Conservation (phyloP, 2,888 invertebrate species). For the Leptura quadrifasciata region DNA sequence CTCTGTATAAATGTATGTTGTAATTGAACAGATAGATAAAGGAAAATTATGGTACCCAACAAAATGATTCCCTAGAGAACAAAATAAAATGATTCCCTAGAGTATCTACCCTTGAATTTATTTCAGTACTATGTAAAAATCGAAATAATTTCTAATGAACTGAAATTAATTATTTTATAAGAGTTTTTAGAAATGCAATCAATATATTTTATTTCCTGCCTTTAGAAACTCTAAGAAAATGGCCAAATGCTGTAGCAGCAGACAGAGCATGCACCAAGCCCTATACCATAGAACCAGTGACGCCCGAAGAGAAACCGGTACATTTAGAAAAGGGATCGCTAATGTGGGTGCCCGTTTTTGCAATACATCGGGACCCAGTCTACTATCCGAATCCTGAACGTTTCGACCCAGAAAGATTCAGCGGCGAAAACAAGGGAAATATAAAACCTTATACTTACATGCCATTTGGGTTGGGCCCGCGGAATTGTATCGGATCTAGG, state of each 20-base stretch:
- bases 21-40: too few relatives aligned
- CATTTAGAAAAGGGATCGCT: slow-evolving; percentile 64
- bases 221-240: slow-evolving; percentile 55
- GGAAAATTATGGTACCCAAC: too few relatives aligned
- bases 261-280: slow-evolving; percentile 75
- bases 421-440: slow-evolving; percentile 68
- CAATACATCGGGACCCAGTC: slow-evolving; percentile 72
- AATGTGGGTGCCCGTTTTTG: slow-evolving; percentile 68
- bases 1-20: too few relatives aligned
- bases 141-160: too few relatives aligned
- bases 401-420: slow-evolving; percentile 74
- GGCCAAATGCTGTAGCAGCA: slow-evolving; percentile 52
- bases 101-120: too few relatives aligned
- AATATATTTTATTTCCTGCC: neutral
- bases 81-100: too few relatives aligned
- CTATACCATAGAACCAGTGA: slow-evolving; percentile 68
- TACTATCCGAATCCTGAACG: slow-evolving; percentile 73
- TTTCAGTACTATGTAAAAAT: too few relatives aligned
- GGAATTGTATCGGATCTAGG: slow-evolving; percentile 75
- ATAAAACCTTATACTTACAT: slow-evolving; percentile 74
- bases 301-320: slow-evolving; percentile 59
- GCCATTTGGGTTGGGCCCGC: slow-evolving; percentile 77
- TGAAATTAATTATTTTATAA: too few relatives aligned
- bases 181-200: too few relatives aligned
- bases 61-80: too few relatives aligned